Evolutionary conservation across 2,888 invertebrate genomes (phyloP).

Genomic region (Zaprionus bogoriensis): DNA sequence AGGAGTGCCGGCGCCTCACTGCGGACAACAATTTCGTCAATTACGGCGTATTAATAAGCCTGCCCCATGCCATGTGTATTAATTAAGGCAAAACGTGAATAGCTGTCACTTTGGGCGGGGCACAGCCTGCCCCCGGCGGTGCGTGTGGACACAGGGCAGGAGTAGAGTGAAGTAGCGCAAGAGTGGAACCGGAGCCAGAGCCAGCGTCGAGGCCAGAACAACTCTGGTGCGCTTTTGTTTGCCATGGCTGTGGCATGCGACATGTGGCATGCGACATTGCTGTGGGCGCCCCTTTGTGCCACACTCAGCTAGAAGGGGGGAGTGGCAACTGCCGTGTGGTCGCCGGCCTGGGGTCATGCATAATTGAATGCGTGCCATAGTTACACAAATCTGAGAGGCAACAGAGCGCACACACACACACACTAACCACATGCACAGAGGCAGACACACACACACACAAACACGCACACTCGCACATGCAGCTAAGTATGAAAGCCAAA

Average conservation of each 20-base stretch:
- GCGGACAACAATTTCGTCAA: constrained; percentile 46
- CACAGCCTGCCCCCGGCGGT: neutral
- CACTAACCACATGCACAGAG: no score
- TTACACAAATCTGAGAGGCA: constrained; percentile 52
- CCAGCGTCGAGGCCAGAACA: no score
- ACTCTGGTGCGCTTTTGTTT: neutral
- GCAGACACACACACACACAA: constrained; percentile 1
- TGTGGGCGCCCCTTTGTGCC: neutral
- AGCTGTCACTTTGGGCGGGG: constrained; percentile 19
- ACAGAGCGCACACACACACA: constrained; percentile 1
- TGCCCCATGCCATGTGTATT: constrained; percentile 48
- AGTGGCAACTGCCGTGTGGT: constrained; percentile 5
- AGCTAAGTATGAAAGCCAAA: constrained; percentile 29
- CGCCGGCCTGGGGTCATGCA: constrained; percentile 29
- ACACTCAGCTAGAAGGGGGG: no score
- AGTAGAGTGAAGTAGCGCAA: no score
- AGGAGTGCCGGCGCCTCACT: neutral
- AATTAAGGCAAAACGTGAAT: constrained; percentile 52
- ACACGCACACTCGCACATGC: constrained; percentile 11
- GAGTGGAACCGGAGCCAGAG: no score
- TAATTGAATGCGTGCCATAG: constrained; percentile 66
- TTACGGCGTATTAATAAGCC: constrained; percentile 54
- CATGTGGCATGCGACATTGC: constrained; percentile 7
- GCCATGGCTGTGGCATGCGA: neutral
- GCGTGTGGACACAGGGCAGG: neutral